A percentile compares a stretch with the other conserved stretches of the same genome.
phyloP scores from a whole-genome alignment of 2,888 invertebrate species.

The Suillia variegata region DNA sequence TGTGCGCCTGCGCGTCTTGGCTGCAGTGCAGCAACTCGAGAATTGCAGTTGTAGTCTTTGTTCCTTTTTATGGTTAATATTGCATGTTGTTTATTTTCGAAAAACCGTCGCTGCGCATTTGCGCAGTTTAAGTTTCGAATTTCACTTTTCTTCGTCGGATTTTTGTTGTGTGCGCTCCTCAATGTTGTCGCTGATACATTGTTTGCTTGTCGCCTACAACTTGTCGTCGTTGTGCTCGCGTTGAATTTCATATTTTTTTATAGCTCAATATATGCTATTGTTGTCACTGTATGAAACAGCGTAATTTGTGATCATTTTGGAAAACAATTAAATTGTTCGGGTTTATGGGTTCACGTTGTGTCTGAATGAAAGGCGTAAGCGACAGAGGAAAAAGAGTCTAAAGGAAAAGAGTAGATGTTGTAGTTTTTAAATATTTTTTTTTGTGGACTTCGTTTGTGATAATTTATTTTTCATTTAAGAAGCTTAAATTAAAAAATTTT shows the following conservation, averaged over 20 bases:
- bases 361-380: no score
- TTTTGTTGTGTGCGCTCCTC: background rate
- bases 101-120: constrained; percentile 4
- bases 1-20: background rate
- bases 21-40: no score
- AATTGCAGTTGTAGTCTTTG: background rate
- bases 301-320: background rate
- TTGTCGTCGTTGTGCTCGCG: no score
- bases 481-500: no score
- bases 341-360: no score
- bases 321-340: no score
- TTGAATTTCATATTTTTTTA: constrained; percentile 14
- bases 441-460: no score
- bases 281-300: constrained; percentile 9
- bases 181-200: constrained; percentile 3
- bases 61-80: background rate
- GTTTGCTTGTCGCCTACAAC: constrained; percentile 22
- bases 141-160: constrained; percentile 21
- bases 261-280: constrained; percentile 4
- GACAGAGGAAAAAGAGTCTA: no score
- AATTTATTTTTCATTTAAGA: no score
- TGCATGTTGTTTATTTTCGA: background rate
- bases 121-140: constrained; percentile 17
- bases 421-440: no score
- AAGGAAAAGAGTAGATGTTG: no score